Evolutionary conservation across 2,113 vertebrate species (phyloP).

Genomic region (Archilochus colubris): DNA sequence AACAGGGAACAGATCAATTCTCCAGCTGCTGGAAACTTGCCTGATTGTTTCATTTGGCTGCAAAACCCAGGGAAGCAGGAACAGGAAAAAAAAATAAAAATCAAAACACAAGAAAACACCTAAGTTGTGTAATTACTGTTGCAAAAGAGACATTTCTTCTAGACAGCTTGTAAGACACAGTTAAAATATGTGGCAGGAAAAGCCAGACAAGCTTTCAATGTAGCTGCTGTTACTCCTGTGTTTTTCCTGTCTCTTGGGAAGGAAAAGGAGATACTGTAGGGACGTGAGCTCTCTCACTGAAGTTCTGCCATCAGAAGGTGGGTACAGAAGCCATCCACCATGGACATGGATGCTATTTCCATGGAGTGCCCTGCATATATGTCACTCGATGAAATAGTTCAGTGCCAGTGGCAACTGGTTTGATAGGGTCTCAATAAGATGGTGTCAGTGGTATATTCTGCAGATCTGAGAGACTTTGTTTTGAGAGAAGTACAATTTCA

Average conservation of each 20-base stretch:
- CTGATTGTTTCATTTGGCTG: background rate
- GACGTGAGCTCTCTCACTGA: background rate
- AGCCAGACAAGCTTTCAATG: background rate
- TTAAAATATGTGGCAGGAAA: background rate
- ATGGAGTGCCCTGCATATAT: background rate
- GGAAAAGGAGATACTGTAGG: background rate
- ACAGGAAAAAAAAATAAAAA: background rate
- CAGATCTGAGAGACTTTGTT: background rate
- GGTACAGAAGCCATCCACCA: rapidly evolving
- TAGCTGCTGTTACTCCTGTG: background rate
- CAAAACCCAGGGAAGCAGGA: background rate
- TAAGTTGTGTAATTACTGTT: background rate
- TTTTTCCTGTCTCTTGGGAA: background rate
- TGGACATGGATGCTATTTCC: background rate
- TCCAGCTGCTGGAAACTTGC: background rate
- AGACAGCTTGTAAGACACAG: background rate
- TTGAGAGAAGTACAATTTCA: background rate
- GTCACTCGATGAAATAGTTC: background rate
- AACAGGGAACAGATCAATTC: background rate
- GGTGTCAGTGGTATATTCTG: background rate
- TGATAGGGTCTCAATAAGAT: background rate
- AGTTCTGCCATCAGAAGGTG: background rate
- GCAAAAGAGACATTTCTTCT: background rate
- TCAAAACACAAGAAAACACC: background rate
- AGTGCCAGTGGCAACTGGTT: background rate